phyloP scores from a whole-genome alignment of 2,113 vertebrate species.

The Myrmophylax atrothorax region DNA sequence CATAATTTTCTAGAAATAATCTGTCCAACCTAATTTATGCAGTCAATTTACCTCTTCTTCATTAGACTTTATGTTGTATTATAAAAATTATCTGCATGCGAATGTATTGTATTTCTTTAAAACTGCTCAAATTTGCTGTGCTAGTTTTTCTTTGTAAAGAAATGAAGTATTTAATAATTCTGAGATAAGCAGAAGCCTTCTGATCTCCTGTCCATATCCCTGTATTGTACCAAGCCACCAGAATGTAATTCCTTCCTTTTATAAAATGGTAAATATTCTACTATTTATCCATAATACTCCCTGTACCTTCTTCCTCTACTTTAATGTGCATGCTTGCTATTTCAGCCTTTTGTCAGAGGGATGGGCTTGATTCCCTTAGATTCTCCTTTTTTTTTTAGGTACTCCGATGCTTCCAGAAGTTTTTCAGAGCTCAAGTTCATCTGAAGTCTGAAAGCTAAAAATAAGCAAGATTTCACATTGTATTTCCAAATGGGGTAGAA shows the following conservation, averaged over 20 bases:
- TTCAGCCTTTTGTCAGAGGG: not conserved
- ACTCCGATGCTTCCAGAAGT: not conserved
- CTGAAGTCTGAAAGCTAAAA: not conserved
- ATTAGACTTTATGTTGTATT: not conserved
- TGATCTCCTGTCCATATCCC: not conserved
- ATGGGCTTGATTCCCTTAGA: not conserved
- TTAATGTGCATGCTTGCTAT: not conserved
- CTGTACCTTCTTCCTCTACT: not conserved
- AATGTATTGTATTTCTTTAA: not conserved
- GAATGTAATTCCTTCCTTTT: not conserved
- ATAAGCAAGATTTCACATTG: not conserved
- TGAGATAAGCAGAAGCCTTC: not conserved
- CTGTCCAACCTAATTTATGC: not conserved
- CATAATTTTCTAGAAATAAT: not conserved
- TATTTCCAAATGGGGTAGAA: not conserved
- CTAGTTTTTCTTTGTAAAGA: not conserved
- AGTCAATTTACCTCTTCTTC: not conserved
- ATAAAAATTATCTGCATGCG: not conserved
- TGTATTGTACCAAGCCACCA: not conserved
- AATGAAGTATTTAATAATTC: not conserved
- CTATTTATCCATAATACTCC: not conserved
- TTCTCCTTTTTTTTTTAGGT: not conserved
- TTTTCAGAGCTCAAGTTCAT: not conserved
- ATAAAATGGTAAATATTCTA: not conserved
- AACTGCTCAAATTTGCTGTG: not conserved